Base-by-base conservation (phyloP, 2,888 invertebrate genomes). In the Acanthosepion esculentum region DNA sequence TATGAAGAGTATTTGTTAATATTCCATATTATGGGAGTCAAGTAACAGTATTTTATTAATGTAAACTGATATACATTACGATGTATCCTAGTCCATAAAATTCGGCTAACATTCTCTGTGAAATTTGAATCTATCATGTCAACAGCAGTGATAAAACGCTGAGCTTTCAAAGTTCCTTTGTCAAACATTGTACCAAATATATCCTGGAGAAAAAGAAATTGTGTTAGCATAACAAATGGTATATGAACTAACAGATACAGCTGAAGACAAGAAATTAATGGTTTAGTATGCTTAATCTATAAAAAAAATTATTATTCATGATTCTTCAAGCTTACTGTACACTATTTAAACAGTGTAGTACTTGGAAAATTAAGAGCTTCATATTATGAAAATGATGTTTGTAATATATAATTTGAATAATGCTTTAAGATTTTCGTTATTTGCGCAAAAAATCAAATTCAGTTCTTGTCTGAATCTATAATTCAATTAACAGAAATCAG, bases 71-170 rank as follows among this genome's bases (percentile, higher is more conserved):
- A 94, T 95, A 97, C 97, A 96, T 96, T 96, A 78, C 96, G 96
- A 97, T 97, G 97, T 20, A 97, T 96, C 94, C 97, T 96, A 95
- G 96, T 96, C 97, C 97, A 98, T 55, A 97, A 95, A 94, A 97
- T 96, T 78, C 97, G 95, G 4, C 97, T 96, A 20, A 97, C 95
- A 50, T 95, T 95, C 96, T 97, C 97, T 53, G 97, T 96, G 91
- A 96, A 95, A 23, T 96, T 95, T 18, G 97, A 97, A 29, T 96
- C 95, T 10, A 96, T 95, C 95, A 97, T 96, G 95, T 97, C 96
- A 8, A 97, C 96, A 8, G 97, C 97, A 26, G 97, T 97, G 12
- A 97, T 94, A 95, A 97, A 97, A 48, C 97, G 96, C 95, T 96
- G 96, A n/a, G 97, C 96, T 78, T 95, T 95, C 10, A 97, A 95